Evolutionary conservation across 2,888 invertebrate species (phyloP), one percentile per base, ranked within the genome.

Genomic region (Mythimna albipuncta): DNA sequence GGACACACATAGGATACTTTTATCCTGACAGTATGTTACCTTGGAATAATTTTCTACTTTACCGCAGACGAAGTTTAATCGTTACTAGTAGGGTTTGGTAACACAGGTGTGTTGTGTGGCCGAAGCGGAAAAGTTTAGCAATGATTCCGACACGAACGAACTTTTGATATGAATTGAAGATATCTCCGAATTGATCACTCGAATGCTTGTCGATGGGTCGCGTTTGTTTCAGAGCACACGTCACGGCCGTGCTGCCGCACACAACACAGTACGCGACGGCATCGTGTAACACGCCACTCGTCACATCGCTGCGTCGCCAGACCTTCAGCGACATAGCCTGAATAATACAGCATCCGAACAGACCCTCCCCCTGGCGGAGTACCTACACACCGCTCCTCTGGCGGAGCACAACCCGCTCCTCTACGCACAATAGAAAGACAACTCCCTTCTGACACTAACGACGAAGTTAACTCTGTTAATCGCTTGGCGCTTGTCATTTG

Each of bases 301-400:
- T n/a, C 52, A 7, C 26, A 26, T 26, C 26, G 26, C 26, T 26
- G 26, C 32, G 7, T 10, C 32, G 73, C 21, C 64, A 72, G 54
- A 38, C 71, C 19, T 50, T 41, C 41, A 50, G 66, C 66, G 62
- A 50, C 52, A 57, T 62, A 41, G 19, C 41, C 61, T 75, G 75
- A 74, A 75, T 74, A 62, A 73, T 74, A 62, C 50, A 74, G 65
- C 21, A 63, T 65, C 47, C 72, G 55, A 13, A 16, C 59, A 61
- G 41, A 61, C 19, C 35, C 69, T 19, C 3, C 44, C 26, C 2
- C 26, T 26, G 26, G 26, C 26, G 26, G 26, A 26, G 26, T 26
- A 26, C 26, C 26, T 26, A 26, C 26, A 26, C 26, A 1, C 26
- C 26, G 26, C 26, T 26, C n/a, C 44, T n/a, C 64, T 35, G 6